Conservation (phyloP, 2,113 vertebrate genomes). For the Etia nguti region DNA sequence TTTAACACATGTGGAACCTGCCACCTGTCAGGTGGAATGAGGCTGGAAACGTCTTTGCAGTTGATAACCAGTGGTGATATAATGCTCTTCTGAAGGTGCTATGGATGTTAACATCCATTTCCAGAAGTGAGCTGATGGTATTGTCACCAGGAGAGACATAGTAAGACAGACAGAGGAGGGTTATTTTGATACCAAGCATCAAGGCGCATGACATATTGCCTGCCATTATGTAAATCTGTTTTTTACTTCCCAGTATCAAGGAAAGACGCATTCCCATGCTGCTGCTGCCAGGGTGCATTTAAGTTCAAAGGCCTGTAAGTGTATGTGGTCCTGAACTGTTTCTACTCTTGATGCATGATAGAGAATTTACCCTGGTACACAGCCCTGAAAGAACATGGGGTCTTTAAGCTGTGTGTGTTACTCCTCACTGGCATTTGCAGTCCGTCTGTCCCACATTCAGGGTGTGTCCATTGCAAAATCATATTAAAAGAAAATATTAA, state of each 20-base stretch:
- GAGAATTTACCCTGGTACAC: not conserved
- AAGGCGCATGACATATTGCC: conserved; percentile 21
- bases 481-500: not conserved
- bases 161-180: not conserved
- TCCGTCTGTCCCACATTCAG: not conserved
- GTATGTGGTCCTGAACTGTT: not conserved
- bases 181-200: conserved; percentile 30
- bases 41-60: conserved; percentile 6
- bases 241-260: conserved; percentile 1
- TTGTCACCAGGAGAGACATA: conserved; percentile 42
- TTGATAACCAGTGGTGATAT: conserved; percentile 45
- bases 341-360: not conserved
- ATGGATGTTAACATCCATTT: conserved; percentile 28
- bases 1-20: conserved; percentile 18
- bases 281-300: not conserved
- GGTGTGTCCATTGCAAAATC: not conserved
- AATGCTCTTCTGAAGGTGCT: conserved; percentile 30
- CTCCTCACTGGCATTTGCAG: not conserved
- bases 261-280: not conserved
- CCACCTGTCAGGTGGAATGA: conserved; percentile 39
- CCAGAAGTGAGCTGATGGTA: conserved; percentile 23
- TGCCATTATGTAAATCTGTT: conserved; percentile 41
- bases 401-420: not conserved
- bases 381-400: not conserved
- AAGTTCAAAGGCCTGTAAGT: not conserved